phyloP scores from a whole-genome alignment of 2,888 invertebrate species.

The Stenichneumon culpator region DNA sequence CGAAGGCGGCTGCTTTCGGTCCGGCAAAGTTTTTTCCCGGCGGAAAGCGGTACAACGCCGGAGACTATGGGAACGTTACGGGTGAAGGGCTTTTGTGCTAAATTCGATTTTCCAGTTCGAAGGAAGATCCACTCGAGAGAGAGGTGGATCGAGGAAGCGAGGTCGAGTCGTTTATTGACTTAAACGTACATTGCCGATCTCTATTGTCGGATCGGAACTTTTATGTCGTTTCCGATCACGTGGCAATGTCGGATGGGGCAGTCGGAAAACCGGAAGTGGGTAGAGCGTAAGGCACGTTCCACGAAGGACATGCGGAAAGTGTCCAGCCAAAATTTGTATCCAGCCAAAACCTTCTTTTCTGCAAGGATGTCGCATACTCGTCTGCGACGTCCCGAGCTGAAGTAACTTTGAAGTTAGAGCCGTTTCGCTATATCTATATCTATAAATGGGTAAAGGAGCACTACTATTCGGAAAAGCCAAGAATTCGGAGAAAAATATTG shows the following conservation, averaged over 20 bases:
- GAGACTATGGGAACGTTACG: neutral
- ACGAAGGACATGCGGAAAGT: neutral
- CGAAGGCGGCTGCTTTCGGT: neutral
- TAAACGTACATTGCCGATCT: neutral
- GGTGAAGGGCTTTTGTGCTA: neutral
- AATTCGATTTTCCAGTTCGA: slow-evolving; percentile 33
- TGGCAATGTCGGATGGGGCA: neutral
- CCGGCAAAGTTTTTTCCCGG: neutral
- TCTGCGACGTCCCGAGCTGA: too few relatives aligned
- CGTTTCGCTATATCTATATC: too few relatives aligned
- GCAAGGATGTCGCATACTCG: too few relatives aligned
- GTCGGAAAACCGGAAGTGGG: neutral
- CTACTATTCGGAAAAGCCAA: too few relatives aligned
- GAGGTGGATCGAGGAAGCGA: neutral
- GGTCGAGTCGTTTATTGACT: neutral
- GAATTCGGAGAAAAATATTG: too few relatives aligned
- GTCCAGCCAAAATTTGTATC: too few relatives aligned
- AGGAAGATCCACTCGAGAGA: neutral
- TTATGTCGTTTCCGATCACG: slow-evolving; percentile 13
- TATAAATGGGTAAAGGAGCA: too few relatives aligned
- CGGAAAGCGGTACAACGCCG: neutral
- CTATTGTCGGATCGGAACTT: neutral
- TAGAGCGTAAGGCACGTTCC: neutral
- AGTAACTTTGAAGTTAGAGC: too few relatives aligned
- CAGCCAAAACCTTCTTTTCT: neutral